Base-by-base conservation (phyloP, 2,113 vertebrate species). In the Gasterosteus aculeatus region DNA sequence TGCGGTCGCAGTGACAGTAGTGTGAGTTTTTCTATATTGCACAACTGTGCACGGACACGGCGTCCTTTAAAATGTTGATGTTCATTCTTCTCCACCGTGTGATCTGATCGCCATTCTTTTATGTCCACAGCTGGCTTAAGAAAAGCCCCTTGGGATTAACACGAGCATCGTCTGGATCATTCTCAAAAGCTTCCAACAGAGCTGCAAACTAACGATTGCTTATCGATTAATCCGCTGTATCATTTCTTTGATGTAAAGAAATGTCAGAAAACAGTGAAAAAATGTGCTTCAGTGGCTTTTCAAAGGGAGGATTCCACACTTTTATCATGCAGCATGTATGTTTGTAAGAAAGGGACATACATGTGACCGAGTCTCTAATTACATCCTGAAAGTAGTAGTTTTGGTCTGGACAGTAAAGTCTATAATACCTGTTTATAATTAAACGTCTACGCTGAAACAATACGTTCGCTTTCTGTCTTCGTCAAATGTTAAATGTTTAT, bases 401-500 rank as follows among this genome's bases (percentile, higher is more conserved):
- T 44, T 44, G 39, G 8, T 69, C n/a, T 41, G 51, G 38, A 47
- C 54, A 2, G 33, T 63, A 35, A 14, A 33, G 33, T 62, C 11
- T 44, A 42, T n/a, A 49, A 70, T 7, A 51, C 7, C 1, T 19
- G 0, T n/a, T 9, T 51, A 10, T 51, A 22, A 14, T 5, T n/a
- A 11, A 42, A 15, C 11, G 44, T 62, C n/a, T 56, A 57, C 12
- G n/a, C 31, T 22, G 33, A 51, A 61, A 71, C 19, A 51, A 47
- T 6, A 63, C 10, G 1, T 39, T 58, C 49, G 41, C 38, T 67
- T 16, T 54, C 57, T 42, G 9, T 57, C 41, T 49, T 33, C 7
- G 33, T 66, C 31, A 26, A 60, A 59, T 38, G 44, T 60, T 69
- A 62, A 73, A 47, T 65, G 51, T 70, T 69, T 41, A 65, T 54